A percentile compares a stretch with the other conserved stretches of the same genome.
These are phyloP conservation scores for Nylanderia fulva DNA, from an alignment of 1,140 invertebrate species.

Conservation along the genomic window DNA sequence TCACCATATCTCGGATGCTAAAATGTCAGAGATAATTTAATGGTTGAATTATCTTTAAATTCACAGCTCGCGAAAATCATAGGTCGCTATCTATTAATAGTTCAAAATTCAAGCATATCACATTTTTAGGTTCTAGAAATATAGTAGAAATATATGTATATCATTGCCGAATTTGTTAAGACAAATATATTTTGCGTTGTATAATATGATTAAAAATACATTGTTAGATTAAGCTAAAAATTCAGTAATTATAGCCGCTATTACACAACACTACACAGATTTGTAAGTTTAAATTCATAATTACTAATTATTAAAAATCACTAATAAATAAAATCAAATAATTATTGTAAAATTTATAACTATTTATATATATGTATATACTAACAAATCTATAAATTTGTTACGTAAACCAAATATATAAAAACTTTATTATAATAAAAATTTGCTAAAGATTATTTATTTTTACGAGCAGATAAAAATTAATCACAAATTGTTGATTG, in stretches of 20 bases:
- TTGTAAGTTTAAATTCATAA: not conserved
- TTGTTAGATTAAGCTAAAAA: not conserved
- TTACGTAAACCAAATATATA: not conserved
- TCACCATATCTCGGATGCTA: not conserved
- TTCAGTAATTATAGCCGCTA: not conserved
- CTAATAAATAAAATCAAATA: not conserved
- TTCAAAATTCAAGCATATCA: not conserved
- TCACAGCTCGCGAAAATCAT: not conserved
- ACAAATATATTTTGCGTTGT: not conserved
- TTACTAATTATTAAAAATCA: too few relatives aligned
- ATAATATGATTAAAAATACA: not conserved
- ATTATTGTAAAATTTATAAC: not conserved
- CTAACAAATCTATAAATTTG: not conserved
- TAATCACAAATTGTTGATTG: too few relatives aligned
- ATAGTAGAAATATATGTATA: not conserved
- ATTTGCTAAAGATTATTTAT: not conserved
- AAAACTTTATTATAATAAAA: not conserved
- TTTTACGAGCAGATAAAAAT: not conserved
- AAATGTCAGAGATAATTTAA: not conserved
- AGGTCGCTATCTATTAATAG: slow-evolving; percentile 7
- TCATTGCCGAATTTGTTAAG: not conserved
- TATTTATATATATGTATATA: too few relatives aligned
- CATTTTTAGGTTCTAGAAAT: not conserved
- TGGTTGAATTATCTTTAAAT: slow-evolving; percentile 8
- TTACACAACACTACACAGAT: not conserved